phyloP scores from a whole-genome alignment of 2,888 invertebrate genomes.

The Eupithecia dodoneata region DNA sequence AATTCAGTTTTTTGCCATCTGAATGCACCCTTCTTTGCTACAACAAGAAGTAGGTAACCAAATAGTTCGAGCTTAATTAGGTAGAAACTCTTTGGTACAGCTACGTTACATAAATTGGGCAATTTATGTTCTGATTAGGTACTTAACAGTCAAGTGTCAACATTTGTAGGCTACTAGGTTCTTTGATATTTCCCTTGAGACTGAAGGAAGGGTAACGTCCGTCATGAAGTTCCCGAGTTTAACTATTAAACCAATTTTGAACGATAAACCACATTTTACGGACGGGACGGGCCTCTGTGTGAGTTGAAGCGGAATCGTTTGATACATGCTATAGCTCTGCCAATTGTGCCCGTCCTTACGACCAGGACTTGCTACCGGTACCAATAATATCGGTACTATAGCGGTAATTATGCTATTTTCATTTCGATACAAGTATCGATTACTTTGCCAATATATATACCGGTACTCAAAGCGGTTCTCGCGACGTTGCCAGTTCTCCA shows the following conservation, averaged over 20 bases:
- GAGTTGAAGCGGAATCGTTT: no score
- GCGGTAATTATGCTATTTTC: no score
- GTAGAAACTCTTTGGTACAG: neutral
- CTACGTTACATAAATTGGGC: neutral
- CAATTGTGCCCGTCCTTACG: no score
- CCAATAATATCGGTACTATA: no score
- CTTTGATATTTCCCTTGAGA: neutral
- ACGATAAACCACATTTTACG: neutral
- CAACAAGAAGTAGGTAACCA: neutral
- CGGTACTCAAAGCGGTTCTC: no score
- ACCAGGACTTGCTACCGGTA: no score
- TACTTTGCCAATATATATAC: no score
- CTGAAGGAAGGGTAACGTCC: neutral
- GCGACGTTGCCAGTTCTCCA: no score
- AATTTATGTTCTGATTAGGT: neutral
- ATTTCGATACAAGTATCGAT: no score
- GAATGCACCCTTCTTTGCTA: neutral
- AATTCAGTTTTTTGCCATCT: neutral
- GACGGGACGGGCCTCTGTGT: no score
- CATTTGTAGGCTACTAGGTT: no score
- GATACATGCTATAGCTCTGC: no score
- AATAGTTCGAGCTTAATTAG: neutral
- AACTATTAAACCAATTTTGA: neutral
- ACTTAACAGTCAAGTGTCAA: neutral
- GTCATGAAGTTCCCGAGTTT: neutral